These are phyloP conservation scores for Lepeophtheirus salmonis DNA, from an alignment of 1,140 invertebrate genomes.

Conservation along the genomic window DNA sequence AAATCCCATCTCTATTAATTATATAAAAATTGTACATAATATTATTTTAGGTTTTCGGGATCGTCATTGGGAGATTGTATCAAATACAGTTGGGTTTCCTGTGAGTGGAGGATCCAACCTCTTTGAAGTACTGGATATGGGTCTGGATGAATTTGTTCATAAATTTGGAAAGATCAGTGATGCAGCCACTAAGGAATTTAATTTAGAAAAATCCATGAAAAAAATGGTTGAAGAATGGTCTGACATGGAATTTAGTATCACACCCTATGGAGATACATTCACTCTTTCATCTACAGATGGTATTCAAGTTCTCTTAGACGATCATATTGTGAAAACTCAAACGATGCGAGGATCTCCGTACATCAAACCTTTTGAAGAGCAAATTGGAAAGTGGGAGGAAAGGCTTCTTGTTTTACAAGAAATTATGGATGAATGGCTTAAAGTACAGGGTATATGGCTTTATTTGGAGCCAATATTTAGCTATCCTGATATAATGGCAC, in stretches of 20 bases:
- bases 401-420: slow-evolving; percentile 60
- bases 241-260: slow-evolving; percentile 57
- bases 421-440: slow-evolving; percentile 86
- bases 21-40: no score
- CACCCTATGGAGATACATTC: slow-evolving; percentile 55
- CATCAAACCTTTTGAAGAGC: slow-evolving; percentile 70
- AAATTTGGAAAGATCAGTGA: slow-evolving; percentile 86
- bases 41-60: slow-evolving; percentile 75
- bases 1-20: no score
- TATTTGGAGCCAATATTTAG: slow-evolving; percentile 94
- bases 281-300: slow-evolving; percentile 80
- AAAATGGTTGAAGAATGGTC: slow-evolving; percentile 88
- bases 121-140: slow-evolving; percentile 77
- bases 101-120: slow-evolving; percentile 68
- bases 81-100: slow-evolving; percentile 81
- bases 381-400: slow-evolving; percentile 50
- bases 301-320: slow-evolving; percentile 82
- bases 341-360: slow-evolving; percentile 94
- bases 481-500: slow-evolving; percentile 82
- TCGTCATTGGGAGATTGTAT: slow-evolving; percentile 87
- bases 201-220: slow-evolving; percentile 63
- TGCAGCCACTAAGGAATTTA: slow-evolving; percentile 83
- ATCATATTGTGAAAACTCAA: slow-evolving; percentile 89
- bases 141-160: slow-evolving; percentile 65
- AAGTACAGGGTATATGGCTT: slow-evolving; percentile 89